Conservation (phyloP, 1,140 invertebrate species). For the Drosophila sechellia region DNA sequence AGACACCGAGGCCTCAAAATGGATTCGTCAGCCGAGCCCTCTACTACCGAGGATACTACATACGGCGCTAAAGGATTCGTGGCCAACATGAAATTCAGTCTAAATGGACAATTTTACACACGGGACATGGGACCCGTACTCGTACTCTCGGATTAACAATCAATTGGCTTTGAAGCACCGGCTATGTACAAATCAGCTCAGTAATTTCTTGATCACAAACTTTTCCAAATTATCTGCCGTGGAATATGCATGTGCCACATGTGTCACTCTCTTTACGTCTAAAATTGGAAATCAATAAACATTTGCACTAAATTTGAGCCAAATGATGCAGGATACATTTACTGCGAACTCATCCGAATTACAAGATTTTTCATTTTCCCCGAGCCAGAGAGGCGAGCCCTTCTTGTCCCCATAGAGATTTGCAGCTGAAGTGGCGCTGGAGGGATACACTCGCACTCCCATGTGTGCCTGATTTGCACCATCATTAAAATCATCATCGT, state of each 20-base stretch:
- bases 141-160: neutral
- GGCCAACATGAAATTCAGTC: neutral
- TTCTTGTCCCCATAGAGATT: slow-evolving; percentile 13
- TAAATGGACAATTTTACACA: neutral
- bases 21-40: slow-evolving; percentile 2
- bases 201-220: neutral
- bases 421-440: neutral
- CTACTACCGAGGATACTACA: neutral
- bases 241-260: neutral
- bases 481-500: slow-evolving; percentile 73
- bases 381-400: neutral
- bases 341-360: neutral
- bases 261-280: neutral
- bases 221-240: neutral
- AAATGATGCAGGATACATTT: neutral
- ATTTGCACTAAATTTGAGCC: neutral
- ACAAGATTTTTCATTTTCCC: neutral
- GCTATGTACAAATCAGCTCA: neutral
- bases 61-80: neutral
- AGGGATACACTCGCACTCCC: slow-evolving; percentile 30
- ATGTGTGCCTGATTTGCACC: slow-evolving; percentile 59
- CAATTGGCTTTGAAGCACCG: neutral
- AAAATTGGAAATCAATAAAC: neutral
- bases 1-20: neutral
- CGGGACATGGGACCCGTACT: neutral